Conservation (phyloP, 2,797 vertebrate genomes). For the Sparus aurata region DNA sequence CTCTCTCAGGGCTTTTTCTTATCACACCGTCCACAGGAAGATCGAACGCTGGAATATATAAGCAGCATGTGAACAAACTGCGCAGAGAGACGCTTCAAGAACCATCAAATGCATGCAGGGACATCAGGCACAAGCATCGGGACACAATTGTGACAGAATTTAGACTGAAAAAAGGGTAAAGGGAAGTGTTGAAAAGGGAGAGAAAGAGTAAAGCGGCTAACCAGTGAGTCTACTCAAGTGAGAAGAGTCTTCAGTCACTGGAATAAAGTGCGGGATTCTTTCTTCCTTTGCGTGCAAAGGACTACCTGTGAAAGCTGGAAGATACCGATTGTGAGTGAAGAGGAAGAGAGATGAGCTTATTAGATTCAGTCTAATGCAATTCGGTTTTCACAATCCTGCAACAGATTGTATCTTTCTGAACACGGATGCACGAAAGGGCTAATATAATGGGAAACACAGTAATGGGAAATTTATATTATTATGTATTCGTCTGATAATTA, state of each 20-base stretch:
- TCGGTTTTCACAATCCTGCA: neutral
- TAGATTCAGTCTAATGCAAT: neutral
- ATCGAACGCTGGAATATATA: constrained; percentile 85
- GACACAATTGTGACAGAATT: constrained; percentile 23
- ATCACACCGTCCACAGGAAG: constrained; percentile 87
- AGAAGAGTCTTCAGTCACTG: constrained; percentile 90
- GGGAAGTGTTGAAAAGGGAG: constrained; percentile 25
- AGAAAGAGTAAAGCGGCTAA: constrained; percentile 83
- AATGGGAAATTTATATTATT: no score
- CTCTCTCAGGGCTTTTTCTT: constrained; percentile 92
- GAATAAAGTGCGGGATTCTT: constrained; percentile 86
- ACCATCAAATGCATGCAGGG: constrained; percentile 3
- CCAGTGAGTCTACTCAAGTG: constrained; percentile 91
- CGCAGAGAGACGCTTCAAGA: neutral
- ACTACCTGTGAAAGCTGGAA: constrained; percentile 92
- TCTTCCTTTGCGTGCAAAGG: constrained; percentile 87
- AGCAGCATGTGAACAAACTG: constrained; percentile 28
- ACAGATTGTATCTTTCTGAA: neutral
- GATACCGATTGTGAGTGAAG: constrained; percentile 66
- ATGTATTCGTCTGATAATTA: no score
- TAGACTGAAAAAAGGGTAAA: constrained; percentile 38
- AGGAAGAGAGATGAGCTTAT: constrained; percentile 33
- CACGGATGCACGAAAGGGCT: no score
- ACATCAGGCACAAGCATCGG: constrained; percentile 11
- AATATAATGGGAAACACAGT: no score